Evolutionary conservation across 23 tunicate species (phyloP), one percentile per base, ranked within the genome.

Genomic region (Aplidium turbinatum): DNA sequence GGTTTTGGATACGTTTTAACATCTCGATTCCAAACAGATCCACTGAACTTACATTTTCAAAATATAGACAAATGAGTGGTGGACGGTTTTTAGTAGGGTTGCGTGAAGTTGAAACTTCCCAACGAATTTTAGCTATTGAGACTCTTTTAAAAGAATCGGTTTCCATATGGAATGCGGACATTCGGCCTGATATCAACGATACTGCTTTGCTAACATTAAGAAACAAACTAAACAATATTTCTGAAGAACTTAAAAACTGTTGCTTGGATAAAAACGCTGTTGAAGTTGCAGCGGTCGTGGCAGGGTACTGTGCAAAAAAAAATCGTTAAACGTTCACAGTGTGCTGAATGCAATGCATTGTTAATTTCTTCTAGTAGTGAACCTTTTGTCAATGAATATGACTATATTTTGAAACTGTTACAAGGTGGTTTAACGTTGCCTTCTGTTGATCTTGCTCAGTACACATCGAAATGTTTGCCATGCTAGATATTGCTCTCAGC

Each of bases 221-320:
- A 9, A 42, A 42, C 48, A 42, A 42, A 42, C 13, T 9, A 42
- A 42, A 9, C 48, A 9, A 13, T 13, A 42, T 9, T 9, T 9
- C 48, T 42, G 13, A 13, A 42, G 48, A 13, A 42, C 13, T 42
- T 42, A 9, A 42, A 42, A 42, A 13, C 9, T 9, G 48, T 9
- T 9, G 9, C 13, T 9, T 9, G 13, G 13, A 42, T 9, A 42
- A 9, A 9, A 9, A 13, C 48, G n/a, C 60, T 4, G 21, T 6
- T 5, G 60, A 54, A 54, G 60, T 54, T 54, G 19, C 60, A 54
- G 60, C 60, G 19, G 60, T 54, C 21, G 60, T 54, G 19, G 60
- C 60, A 18, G 60, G 60, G n/a, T 54, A 54, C 23, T 5, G 6
- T 54, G 60, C 60, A 54, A 54, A 54, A 25, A n/a, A 13, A 54